These are phyloP conservation scores for Parnassius orleans DNA, from an alignment of 2,888 invertebrate species.

Conservation along the genomic window DNA sequence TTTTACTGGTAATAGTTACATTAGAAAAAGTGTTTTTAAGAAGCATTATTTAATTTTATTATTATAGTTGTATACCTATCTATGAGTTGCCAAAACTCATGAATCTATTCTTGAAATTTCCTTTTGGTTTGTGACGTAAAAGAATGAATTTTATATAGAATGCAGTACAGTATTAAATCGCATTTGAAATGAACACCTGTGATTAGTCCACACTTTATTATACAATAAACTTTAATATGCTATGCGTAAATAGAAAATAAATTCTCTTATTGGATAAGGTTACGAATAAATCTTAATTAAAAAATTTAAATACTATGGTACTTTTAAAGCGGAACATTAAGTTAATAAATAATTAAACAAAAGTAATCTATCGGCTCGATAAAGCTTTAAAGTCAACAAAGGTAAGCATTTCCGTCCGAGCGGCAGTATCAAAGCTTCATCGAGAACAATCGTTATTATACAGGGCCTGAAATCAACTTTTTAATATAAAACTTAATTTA, in stretches of 20 bases:
- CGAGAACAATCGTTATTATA: slow-evolving; percentile 19
- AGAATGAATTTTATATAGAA: neutral
- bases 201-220: slow-evolving; percentile 22
- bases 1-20: neutral
- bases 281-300: slow-evolving; percentile 57
- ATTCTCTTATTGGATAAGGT: slow-evolving; percentile 50
- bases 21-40: neutral
- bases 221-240: slow-evolving; percentile 45
- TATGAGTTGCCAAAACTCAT: neutral
- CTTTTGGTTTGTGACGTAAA: slow-evolving; percentile 1
- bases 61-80: neutral
- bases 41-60: neutral
- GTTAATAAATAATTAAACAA: slow-evolving; percentile 55
- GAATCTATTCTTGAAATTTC: neutral
- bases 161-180: slow-evolving; percentile 1
- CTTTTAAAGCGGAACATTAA: slow-evolving; percentile 69
- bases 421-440: slow-evolving; percentile 8
- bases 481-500: slow-evolving; percentile 46
- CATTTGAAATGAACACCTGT: slow-evolving; percentile 14
- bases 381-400: slow-evolving; percentile 26
- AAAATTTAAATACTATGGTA: slow-evolving; percentile 72
- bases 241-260: slow-evolving; percentile 49
- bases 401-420: neutral
- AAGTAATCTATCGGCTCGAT: slow-evolving; percentile 35
- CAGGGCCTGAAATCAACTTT: slow-evolving; percentile 31